These are phyloP conservation scores for Hemichromis elongatus DNA, from an alignment of 2,113 vertebrate genomes.

Conservation along the genomic window DNA sequence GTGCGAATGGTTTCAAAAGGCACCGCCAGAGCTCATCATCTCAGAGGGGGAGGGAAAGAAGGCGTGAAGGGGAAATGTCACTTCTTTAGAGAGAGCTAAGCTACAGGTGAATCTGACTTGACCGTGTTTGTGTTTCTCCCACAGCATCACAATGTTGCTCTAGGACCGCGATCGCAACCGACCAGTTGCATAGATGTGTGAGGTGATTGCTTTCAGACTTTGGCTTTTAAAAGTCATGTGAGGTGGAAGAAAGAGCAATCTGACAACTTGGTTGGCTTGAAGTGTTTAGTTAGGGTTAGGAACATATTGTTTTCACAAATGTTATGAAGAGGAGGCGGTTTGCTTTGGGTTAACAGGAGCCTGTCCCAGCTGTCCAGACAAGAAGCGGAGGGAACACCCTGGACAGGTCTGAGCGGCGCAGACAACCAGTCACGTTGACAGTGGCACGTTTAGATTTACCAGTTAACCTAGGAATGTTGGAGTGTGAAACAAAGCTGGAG, in stretches of 20 bases:
- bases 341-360: neutral
- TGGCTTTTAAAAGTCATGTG: neutral
- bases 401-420: neutral
- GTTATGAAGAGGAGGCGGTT: neutral
- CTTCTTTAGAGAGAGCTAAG: neutral
- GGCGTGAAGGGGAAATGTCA: conserved; percentile 40
- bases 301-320: neutral
- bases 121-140: neutral
- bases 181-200: neutral
- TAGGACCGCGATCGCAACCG: neutral
- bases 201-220: neutral
- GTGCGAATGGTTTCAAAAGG: conserved; percentile 89
- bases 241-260: neutral
- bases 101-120: neutral
- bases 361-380: neutral
- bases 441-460: neutral
- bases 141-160: neutral
- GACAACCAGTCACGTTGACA: accelerated
- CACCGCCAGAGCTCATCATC: conserved; percentile 80
- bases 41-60: conserved; percentile 83
- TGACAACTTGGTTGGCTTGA: neutral
- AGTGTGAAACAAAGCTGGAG: neutral
- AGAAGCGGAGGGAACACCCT: neutral
- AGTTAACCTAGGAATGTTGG: neutral
- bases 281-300: neutral